These are phyloP conservation scores for Ectobius pallidus DNA, from an alignment of 2,888 invertebrate species.

Conservation along the genomic window DNA sequence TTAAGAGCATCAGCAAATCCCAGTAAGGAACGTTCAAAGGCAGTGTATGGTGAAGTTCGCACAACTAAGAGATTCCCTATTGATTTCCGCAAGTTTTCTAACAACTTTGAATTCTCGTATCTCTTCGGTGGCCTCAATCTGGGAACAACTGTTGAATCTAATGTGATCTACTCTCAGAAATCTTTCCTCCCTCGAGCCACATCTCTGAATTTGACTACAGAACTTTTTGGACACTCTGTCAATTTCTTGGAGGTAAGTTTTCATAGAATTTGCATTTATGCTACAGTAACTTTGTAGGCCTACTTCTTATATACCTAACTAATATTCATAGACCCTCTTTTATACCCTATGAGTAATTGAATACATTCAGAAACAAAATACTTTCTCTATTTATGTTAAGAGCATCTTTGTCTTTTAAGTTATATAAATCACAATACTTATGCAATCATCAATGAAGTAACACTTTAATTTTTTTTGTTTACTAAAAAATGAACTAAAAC, in stretches of 20 bases:
- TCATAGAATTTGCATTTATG: neutral
- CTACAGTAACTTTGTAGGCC: neutral
- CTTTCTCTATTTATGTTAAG: too few relatives aligned
- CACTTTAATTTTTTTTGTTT: too few relatives aligned
- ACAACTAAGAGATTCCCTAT: slow-evolving; percentile 65
- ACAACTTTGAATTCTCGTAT: slow-evolving; percentile 77
- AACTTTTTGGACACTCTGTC: slow-evolving; percentile 77
- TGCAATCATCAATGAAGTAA: too few relatives aligned
- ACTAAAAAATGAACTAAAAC: too few relatives aligned
- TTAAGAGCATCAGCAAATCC: slow-evolving; percentile 79
- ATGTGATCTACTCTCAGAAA: slow-evolving; percentile 82
- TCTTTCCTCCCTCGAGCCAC: slow-evolving; percentile 78
- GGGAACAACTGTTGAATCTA: slow-evolving; percentile 71
- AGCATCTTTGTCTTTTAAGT: too few relatives aligned
- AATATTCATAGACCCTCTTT: neutral
- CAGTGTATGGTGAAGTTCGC: slow-evolving; percentile 60
- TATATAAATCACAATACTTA: too few relatives aligned
- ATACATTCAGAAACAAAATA: too few relatives aligned
- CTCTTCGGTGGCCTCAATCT: slow-evolving; percentile 71
- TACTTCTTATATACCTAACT: neutral
- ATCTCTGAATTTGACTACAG: slow-evolving; percentile 74
- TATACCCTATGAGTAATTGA: neutral
- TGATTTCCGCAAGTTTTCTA: slow-evolving; percentile 82
- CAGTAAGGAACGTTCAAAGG: slow-evolving; percentile 67
- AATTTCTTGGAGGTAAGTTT: slow-evolving; percentile 74